phyloP scores from a whole-genome alignment of 2,113 vertebrate genomes.

The Siniperca knerii region DNA sequence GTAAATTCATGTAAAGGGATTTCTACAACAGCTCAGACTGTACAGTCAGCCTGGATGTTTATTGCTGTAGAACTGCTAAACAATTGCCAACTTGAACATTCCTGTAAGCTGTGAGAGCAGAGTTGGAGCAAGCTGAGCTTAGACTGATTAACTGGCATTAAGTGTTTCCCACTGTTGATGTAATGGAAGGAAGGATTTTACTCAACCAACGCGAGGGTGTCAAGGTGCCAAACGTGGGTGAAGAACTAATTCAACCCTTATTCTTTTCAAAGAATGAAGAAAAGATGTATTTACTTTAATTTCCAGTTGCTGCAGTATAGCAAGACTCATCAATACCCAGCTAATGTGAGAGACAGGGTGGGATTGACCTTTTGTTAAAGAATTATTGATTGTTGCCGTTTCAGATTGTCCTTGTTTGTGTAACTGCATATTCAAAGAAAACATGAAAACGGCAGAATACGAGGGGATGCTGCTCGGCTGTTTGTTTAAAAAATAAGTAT shows the following conservation, averaged over 20 bases:
- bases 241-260: constrained; percentile 8
- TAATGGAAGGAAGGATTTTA: constrained; percentile 51
- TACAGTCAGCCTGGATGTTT: constrained; percentile 13
- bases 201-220: constrained; percentile 15
- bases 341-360: neutral
- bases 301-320: neutral
- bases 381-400: constrained; percentile 1
- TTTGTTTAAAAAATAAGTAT: neutral
- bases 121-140: constrained; percentile 28
- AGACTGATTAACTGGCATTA: constrained; percentile 57
- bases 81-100: constrained; percentile 50
- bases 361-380: constrained; percentile 7
- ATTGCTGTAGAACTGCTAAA: constrained; percentile 31
- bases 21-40: constrained; percentile 27
- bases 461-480: too few relatives aligned
- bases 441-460: neutral
- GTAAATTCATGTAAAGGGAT: constrained; percentile 41
- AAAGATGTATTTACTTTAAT: constrained; percentile 2
- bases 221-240: constrained; percentile 14
- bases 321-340: neutral
- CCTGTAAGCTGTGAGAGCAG: constrained; percentile 51
- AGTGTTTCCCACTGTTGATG: constrained; percentile 62
- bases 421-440: neutral
- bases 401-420: constrained; percentile 29
- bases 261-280: constrained; percentile 6